Evolutionary conservation across 2,888 invertebrate genomes (phyloP).

Genomic region (Salpingus planirostris): DNA sequence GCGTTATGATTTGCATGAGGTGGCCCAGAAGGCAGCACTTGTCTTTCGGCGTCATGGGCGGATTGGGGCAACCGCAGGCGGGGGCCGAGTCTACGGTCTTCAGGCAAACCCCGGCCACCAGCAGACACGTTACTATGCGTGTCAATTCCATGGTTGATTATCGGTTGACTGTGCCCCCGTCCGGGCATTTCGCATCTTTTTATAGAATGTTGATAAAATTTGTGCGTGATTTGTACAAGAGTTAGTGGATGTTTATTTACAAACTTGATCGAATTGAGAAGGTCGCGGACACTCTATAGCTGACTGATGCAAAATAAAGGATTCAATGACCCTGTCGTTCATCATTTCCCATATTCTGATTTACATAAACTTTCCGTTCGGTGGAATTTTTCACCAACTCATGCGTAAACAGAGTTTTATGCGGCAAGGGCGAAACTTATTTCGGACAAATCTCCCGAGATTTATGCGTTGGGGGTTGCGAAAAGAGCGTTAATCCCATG

Average conservation of each 20-base stretch:
- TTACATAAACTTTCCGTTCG: background rate
- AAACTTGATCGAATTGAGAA: conserved; percentile 7
- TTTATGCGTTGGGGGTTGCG: too few species aligned
- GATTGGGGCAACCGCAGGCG: conserved; percentile 14
- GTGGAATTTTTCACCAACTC: too few species aligned
- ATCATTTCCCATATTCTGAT: background rate
- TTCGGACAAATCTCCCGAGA: too few species aligned
- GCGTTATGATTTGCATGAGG: conserved; percentile 25
- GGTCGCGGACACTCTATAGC: conserved; percentile 8
- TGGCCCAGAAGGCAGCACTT: conserved; percentile 28
- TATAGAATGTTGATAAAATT: conserved; percentile 8
- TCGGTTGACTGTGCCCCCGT: too few species aligned
- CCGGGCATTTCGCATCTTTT: conserved; percentile 3
- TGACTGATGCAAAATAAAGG: conserved; percentile 7
- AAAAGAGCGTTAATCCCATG: too few species aligned
- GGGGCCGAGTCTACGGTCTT: conserved; percentile 12
- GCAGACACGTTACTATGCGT: conserved; percentile 1
- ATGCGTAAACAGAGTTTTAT: too few species aligned
- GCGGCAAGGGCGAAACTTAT: too few species aligned
- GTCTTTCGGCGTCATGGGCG: conserved; percentile 19
- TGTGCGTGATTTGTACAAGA: conserved; percentile 9
- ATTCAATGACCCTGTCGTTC: conserved; percentile 7
- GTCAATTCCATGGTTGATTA: conserved; percentile 6
- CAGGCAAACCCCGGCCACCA: conserved; percentile 8
- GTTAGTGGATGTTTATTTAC: conserved; percentile 10